Conservation (phyloP, 2,113 vertebrate genomes). For the Scophthalmus maximus region DNA sequence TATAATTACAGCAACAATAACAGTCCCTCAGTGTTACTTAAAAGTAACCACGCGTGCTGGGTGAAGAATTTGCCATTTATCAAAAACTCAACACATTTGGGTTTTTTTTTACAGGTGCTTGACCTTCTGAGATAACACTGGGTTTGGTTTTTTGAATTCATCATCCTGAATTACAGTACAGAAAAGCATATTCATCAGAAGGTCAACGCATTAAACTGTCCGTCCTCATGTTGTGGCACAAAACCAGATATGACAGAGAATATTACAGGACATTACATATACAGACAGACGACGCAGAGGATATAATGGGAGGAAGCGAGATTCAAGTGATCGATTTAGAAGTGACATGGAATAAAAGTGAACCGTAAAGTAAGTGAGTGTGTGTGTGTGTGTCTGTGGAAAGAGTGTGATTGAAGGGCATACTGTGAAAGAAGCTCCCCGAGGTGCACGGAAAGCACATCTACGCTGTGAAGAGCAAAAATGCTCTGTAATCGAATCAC, state of each 20-base stretch:
- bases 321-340: conserved; percentile 17
- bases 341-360: conserved; percentile 19
- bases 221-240: conserved; percentile 5
- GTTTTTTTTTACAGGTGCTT: conserved; percentile 7
- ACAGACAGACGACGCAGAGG: conserved; percentile 27
- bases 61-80: conserved; percentile 20
- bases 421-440: conserved; percentile 51
- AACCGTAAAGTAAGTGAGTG: too few species aligned
- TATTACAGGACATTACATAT: conserved; percentile 43
- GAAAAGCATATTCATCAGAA: conserved; percentile 24
- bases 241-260: conserved; percentile 31
- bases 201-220: conserved; percentile 5
- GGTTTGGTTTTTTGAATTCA: conserved; percentile 38
- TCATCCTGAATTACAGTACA: conserved; percentile 10
- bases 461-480: conserved; percentile 54
- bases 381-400: conserved; percentile 13
- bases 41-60: conserved; percentile 20
- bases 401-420: conserved; percentile 53
- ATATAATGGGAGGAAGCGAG: conserved; percentile 35
- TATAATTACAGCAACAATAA: conserved; percentile 16
- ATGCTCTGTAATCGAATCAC: conserved; percentile 52
- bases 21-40: conserved; percentile 28
- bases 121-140: conserved; percentile 20
- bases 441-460: conserved; percentile 60
- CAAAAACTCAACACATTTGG: conserved; percentile 3